phyloP scores from a whole-genome alignment of 1,140 invertebrate species.

The Habropoda laboriosa region DNA sequence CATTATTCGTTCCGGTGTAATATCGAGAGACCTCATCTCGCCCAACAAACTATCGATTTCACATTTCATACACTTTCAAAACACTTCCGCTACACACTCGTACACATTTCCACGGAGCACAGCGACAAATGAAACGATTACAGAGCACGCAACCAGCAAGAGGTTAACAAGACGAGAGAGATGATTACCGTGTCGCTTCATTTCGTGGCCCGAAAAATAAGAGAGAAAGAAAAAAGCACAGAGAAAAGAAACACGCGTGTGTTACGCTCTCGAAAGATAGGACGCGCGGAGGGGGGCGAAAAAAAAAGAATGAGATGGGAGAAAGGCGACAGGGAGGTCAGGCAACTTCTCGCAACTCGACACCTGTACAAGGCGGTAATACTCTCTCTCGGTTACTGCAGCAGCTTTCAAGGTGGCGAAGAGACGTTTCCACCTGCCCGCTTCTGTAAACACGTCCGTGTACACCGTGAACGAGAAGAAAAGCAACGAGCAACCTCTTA shows the following conservation, averaged over 20 bases:
- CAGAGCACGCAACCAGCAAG: too few relatives aligned
- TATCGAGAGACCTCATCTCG: neutral
- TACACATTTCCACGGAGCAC: too few relatives aligned
- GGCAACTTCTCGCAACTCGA: conserved; percentile 15
- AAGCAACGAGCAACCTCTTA: conserved; percentile 48
- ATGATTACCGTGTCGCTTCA: neutral
- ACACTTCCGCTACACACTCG: too few relatives aligned
- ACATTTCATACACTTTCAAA: neutral
- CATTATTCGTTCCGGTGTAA: neutral
- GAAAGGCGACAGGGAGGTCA: neutral
- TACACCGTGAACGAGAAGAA: conserved; percentile 31
- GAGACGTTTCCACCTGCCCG: conserved; percentile 38
- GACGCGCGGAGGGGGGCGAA: neutral
- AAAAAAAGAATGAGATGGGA: neutral
- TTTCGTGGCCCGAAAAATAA: too few relatives aligned
- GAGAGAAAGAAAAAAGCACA: too few relatives aligned
- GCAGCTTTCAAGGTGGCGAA: conserved; percentile 51
- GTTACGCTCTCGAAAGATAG: neutral
- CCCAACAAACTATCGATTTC: neutral
- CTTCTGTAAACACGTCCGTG: conserved; percentile 40
- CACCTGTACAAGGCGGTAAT: conserved; percentile 36
- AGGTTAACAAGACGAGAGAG: neutral
- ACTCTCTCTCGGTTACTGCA: conserved; percentile 13
- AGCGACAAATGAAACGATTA: too few relatives aligned
- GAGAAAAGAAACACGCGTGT: too few relatives aligned